A percentile compares a stretch with the other conserved stretches of the same genome.
phyloP scores from a whole-genome alignment of 2,113 vertebrate genomes.

The Lasiurus cinereus region DNA sequence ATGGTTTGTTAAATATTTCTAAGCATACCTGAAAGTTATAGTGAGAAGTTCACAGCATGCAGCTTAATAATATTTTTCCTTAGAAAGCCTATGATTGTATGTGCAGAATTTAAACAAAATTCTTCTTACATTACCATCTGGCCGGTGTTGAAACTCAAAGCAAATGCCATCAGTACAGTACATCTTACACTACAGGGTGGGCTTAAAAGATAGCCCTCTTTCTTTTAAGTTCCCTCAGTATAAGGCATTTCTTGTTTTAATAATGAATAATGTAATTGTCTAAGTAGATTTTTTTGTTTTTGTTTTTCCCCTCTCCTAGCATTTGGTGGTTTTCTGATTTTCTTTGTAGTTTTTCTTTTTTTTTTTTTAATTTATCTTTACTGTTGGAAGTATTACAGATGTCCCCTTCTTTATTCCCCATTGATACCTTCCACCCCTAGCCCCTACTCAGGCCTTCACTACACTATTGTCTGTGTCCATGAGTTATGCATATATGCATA shows the following conservation, averaged over 20 bases:
- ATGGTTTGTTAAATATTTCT: slow-evolving; percentile 73
- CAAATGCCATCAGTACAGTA: not conserved
- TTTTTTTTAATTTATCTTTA: too few species aligned
- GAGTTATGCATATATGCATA: too few species aligned
- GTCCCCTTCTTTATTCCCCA: too few species aligned
- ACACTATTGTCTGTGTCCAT: too few species aligned
- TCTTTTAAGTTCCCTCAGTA: not conserved
- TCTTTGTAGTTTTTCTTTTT: too few species aligned
- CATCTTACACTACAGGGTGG: not conserved
- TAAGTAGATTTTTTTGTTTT: not conserved
- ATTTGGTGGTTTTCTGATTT: too few species aligned
- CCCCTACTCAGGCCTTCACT: too few species aligned
- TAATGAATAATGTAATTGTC: not conserved
- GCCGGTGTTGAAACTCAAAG: not conserved
- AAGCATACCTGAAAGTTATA: slow-evolving; percentile 38
- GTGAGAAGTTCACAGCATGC: slow-evolving; percentile 23
- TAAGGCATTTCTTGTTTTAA: slow-evolving; percentile 17
- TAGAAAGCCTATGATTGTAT: slow-evolving; percentile 48
- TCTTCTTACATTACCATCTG: not conserved
- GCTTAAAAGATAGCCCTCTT: not conserved
- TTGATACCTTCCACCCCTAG: too few species aligned
- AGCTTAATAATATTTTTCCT: slow-evolving; percentile 60
- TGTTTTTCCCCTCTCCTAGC: too few species aligned
- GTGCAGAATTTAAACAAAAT: slow-evolving; percentile 38
- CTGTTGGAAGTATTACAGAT: too few species aligned